These are phyloP conservation scores for Orthonevra nobilis DNA, from an alignment of 2,888 invertebrate genomes.

Conservation along the genomic window DNA sequence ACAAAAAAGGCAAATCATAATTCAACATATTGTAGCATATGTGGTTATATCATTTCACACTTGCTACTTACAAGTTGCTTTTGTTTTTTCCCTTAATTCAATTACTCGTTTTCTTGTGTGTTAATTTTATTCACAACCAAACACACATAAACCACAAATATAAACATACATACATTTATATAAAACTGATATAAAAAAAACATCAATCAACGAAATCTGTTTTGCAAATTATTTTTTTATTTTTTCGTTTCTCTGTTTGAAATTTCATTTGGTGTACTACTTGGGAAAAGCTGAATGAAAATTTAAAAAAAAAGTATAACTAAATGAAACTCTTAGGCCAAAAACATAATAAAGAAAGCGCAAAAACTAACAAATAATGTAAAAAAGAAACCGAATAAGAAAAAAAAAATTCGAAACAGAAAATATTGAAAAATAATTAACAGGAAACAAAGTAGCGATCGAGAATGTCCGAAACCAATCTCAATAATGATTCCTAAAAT, in stretches of 20 bases:
- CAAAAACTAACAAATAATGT: slow-evolving; percentile 7
- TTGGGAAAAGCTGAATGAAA: too few species aligned
- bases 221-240: background rate
- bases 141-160: slow-evolving; percentile 2
- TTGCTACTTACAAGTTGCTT: slow-evolving; percentile 46
- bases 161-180: too few species aligned
- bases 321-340: slow-evolving; percentile 42
- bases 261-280: slow-evolving; percentile 39
- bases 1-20: too few species aligned
- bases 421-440: too few species aligned
- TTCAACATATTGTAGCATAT: slow-evolving; percentile 33
- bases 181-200: too few species aligned
- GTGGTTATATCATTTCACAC: slow-evolving; percentile 51
- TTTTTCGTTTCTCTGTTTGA: slow-evolving; percentile 21
- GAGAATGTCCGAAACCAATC: slow-evolving; percentile 65
- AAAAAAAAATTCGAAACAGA: too few species aligned
- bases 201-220: slow-evolving; percentile 51
- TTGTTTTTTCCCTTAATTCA: slow-evolving; percentile 41
- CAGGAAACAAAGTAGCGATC: slow-evolving; percentile 6
- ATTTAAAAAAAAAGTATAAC: slow-evolving; percentile 1
- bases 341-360: slow-evolving; percentile 22
- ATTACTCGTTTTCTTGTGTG: slow-evolving; percentile 35
- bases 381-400: slow-evolving; percentile 5
- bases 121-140: slow-evolving; percentile 39
- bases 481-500: slow-evolving; percentile 67